Evolutionary conservation across 2,113 vertebrate genomes (phyloP).

Genomic region (Cryptomyrus ogoouensis): DNA sequence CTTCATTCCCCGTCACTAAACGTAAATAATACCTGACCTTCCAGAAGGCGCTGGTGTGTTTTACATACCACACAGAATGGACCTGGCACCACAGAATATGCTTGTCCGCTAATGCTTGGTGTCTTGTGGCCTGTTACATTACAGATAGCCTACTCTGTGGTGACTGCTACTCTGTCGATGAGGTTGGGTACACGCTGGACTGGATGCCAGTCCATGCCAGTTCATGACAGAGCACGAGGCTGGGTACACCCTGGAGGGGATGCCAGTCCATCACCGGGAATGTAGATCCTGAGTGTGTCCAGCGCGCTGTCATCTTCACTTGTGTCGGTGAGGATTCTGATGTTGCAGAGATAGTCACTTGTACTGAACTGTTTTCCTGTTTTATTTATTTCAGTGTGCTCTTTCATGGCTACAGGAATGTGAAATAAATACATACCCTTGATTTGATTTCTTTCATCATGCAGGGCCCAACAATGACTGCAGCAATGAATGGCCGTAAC

Average conservation of each 20-base stretch:
- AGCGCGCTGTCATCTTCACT: neutral
- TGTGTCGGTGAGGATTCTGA: neutral
- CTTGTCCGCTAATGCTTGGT: neutral
- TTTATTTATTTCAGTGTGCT: neutral
- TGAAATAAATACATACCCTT: neutral
- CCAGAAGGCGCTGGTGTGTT: neutral
- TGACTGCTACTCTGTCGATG: neutral
- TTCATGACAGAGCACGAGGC: neutral
- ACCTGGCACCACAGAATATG: neutral
- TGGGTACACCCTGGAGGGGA: neutral
- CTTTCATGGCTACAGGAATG: neutral
- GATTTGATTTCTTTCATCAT: neutral
- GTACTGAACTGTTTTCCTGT: neutral
- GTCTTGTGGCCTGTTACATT: neutral
- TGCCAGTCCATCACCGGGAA: neutral
- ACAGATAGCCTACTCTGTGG: neutral
- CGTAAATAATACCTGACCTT: neutral
- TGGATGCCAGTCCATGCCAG: neutral
- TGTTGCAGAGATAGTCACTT: neutral
- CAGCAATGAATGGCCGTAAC: neutral
- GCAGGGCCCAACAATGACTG: neutral
- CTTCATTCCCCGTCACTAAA: neutral
- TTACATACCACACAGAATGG: neutral
- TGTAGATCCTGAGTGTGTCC: neutral
- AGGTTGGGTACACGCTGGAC: neutral